Conservation (phyloP, 2,113 vertebrate species). For the Phodopus roborovskii region DNA sequence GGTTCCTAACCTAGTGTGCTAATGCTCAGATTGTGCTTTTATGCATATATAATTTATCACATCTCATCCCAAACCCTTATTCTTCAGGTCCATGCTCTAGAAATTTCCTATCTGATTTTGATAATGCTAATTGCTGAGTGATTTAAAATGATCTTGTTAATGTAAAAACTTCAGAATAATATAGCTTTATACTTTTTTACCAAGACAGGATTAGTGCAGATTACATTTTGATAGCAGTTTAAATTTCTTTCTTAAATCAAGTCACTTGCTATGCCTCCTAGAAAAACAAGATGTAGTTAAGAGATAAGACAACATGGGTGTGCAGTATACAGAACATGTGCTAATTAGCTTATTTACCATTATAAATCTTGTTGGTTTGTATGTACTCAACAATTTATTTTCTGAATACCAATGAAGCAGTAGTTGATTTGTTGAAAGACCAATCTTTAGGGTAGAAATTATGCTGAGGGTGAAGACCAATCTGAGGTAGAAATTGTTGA, state of each 20-base stretch:
- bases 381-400: not conserved
- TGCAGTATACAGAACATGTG: constrained; percentile 54
- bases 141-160: constrained; percentile 85
- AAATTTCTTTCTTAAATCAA: constrained; percentile 65
- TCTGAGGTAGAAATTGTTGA: not conserved
- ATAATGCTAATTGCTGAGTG: constrained; percentile 82
- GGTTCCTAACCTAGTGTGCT: constrained; percentile 61
- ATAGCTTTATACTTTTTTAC: constrained; percentile 60
- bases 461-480: not conserved
- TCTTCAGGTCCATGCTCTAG: constrained; percentile 72
- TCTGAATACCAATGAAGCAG: constrained; percentile 51
- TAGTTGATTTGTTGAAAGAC: constrained; percentile 25
- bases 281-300: constrained; percentile 69
- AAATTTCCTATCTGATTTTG: constrained; percentile 83
- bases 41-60: constrained; percentile 71
- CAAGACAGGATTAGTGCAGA: constrained; percentile 67
- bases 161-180: constrained; percentile 52
- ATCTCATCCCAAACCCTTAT: constrained; percentile 70
- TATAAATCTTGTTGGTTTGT: not conserved
- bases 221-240: constrained; percentile 62
- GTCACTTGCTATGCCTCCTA: constrained; percentile 64
- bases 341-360: constrained; percentile 46
- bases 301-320: constrained; percentile 47
- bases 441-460: not conserved
- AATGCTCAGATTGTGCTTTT: constrained; percentile 20